These are phyloP conservation scores for Drosophila diplacantha DNA, from an alignment of 2,888 invertebrate genomes.

Conservation along the genomic window DNA sequence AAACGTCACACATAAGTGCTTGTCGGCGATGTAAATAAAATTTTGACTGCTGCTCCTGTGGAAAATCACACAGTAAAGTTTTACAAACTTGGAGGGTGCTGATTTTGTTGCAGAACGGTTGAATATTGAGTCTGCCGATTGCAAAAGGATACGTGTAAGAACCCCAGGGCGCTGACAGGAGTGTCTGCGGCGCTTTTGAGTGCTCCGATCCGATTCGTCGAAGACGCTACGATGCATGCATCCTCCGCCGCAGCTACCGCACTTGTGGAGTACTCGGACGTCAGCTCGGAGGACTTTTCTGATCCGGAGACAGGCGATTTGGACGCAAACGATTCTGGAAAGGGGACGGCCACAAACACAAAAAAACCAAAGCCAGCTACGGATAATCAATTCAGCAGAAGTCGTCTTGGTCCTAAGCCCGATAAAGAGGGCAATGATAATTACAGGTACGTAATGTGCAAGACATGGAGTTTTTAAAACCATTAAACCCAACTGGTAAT, in stretches of 20 bases:
- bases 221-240: conserved; percentile 56
- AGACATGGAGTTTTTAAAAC: neutral
- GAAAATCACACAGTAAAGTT: conserved; percentile 51
- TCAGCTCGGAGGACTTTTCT: conserved; percentile 93
- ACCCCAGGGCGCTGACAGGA: conserved; percentile 4
- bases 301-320: conserved; percentile 94
- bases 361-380: conserved; percentile 51
- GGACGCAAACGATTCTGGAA: conserved; percentile 77
- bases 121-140: neutral
- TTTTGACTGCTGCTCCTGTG: conserved; percentile 32
- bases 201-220: conserved; percentile 17
- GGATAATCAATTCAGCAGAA: conserved; percentile 50
- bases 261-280: conserved; percentile 89
- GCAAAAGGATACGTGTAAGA: conserved; percentile 6
- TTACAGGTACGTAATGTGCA: conserved; percentile 58
- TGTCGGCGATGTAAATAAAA: conserved; percentile 59
- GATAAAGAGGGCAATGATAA: conserved; percentile 52
- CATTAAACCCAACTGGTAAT: neutral
- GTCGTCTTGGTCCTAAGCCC: conserved; percentile 27
- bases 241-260: conserved; percentile 58
- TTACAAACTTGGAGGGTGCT: conserved; percentile 20
- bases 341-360: conserved; percentile 40
- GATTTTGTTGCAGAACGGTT: neutral
- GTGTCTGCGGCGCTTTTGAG: conserved; percentile 27
- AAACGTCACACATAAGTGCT: conserved; percentile 21